Percentiles rank a stretch among this genome's conserved stretches.
These are phyloP conservation scores for Notarius lentiginosus DNA, from an alignment of 2,113 vertebrate species.

Conservation along the genomic window DNA sequence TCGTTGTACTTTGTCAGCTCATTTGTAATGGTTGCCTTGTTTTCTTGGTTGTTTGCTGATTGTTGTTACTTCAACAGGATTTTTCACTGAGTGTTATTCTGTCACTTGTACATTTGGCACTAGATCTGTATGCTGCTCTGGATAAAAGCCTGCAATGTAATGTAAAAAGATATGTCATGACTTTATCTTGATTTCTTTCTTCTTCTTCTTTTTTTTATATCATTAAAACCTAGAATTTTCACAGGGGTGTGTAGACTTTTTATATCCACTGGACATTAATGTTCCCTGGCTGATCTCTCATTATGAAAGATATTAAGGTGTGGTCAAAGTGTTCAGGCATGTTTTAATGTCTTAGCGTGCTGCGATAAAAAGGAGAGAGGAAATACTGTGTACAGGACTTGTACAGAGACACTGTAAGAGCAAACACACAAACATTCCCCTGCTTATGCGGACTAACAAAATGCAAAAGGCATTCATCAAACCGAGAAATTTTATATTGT, in stretches of 20 bases:
- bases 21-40: no score
- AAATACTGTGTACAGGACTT: neutral
- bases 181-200: neutral
- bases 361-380: neutral
- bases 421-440: neutral
- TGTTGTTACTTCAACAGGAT: no score
- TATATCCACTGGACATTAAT: constrained; percentile 10
- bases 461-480: constrained; percentile 3
- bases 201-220: neutral
- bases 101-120: no score
- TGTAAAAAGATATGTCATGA: neutral
- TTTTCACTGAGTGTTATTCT: no score
- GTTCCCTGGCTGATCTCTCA: neutral
- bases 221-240: neutral
- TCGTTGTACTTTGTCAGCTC: no score
- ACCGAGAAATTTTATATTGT: neutral
- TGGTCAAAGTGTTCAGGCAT: neutral
- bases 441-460: constrained; percentile 12
- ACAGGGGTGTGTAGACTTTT: neutral
- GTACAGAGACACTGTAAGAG: neutral
- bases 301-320: neutral
- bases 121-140: no score
- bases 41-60: no score
- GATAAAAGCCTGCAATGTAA: no score
- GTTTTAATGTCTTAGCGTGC: neutral